Percentiles rank a stretch among this genome's conserved stretches.
These are phyloP conservation scores for Argynnis bischoffii DNA, from an alignment of 2,888 invertebrate species.

Conservation along the genomic window DNA sequence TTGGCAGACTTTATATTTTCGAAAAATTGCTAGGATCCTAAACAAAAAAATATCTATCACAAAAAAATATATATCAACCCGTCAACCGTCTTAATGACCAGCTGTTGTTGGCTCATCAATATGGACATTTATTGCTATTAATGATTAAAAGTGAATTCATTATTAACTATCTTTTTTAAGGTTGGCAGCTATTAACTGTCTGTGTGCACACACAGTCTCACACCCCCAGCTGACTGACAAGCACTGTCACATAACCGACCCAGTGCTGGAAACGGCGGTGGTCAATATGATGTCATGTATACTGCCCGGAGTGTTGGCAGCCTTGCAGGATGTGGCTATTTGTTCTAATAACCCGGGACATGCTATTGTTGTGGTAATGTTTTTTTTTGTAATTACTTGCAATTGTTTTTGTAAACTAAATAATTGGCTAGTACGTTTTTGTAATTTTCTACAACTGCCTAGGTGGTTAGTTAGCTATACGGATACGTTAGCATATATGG, in stretches of 20 bases:
- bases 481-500: too few relatives aligned
- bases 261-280: slow-evolving; percentile 59
- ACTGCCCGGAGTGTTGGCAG: slow-evolving; percentile 84
- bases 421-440: too few relatives aligned
- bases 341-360: slow-evolving; percentile 84
- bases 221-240: slow-evolving; percentile 70
- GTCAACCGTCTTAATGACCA: too few relatives aligned
- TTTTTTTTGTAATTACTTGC: background rate
- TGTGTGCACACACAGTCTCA: slow-evolving; percentile 84
- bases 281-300: slow-evolving; percentile 83
- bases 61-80: too few relatives aligned
- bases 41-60: too few relatives aligned
- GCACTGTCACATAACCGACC: slow-evolving; percentile 76
- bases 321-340: slow-evolving; percentile 81
- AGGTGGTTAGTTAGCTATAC: too few relatives aligned
- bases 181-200: slow-evolving; percentile 74
- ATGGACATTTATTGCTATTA: background rate
- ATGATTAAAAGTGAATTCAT: background rate
- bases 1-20: too few relatives aligned
- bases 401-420: background rate
- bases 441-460: too few relatives aligned
- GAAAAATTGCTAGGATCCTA: too few relatives aligned
- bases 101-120: too few relatives aligned
- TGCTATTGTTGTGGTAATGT: slow-evolving; percentile 79
- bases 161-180: slow-evolving; percentile 44